Evolutionary conservation across 1,140 invertebrate species (phyloP).

Genomic region (Brachionus manjavacas): DNA sequence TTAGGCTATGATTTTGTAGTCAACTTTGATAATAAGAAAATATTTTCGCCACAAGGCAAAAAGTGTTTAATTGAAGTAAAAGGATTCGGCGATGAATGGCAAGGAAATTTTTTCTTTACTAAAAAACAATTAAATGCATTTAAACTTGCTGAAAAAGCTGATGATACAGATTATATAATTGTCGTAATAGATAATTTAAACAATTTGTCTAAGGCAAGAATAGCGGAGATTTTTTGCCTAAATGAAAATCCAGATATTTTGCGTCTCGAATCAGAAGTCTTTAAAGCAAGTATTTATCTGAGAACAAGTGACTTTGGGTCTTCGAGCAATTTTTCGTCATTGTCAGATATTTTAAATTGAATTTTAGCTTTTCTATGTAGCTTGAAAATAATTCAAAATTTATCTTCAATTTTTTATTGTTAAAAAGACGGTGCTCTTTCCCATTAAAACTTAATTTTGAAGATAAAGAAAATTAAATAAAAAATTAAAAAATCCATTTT

Average conservation of each 20-base stretch:
- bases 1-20: not conserved
- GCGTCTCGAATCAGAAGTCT: not conserved
- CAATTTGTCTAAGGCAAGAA: not conserved
- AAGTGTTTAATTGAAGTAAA: not conserved
- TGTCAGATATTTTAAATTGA: too few species aligned
- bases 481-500: too few species aligned
- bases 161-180: not conserved
- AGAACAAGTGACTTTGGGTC: not conserved
- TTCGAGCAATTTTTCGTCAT: too few species aligned
- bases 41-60: not conserved
- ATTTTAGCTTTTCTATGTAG: too few species aligned
- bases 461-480: too few species aligned
- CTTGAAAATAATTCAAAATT: too few species aligned
- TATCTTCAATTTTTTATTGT: too few species aligned
- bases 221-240: not conserved
- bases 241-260: not conserved
- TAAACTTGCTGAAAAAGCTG: not conserved
- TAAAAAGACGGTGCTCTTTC: too few species aligned
- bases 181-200: not conserved
- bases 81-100: not conserved
- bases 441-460: too few species aligned
- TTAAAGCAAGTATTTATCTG: not conserved
- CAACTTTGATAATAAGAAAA: not conserved
- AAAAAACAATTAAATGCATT: not conserved
- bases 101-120: not conserved